Conservation (phyloP, 1,140 invertebrate genomes). For the Drepana arcuata region DNA sequence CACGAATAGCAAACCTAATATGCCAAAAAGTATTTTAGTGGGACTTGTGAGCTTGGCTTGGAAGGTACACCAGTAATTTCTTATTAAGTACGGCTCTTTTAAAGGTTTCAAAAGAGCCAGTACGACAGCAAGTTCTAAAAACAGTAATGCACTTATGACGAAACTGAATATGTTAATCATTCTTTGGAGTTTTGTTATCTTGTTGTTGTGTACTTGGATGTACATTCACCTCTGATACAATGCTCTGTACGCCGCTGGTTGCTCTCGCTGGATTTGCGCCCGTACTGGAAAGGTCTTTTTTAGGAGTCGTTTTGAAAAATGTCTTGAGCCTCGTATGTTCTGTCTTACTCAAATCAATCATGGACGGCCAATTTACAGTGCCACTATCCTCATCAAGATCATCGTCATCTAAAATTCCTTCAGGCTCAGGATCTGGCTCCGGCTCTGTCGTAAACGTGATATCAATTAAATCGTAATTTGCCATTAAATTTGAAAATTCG, state of each 20-base stretch:
- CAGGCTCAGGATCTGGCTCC: conserved; percentile 9
- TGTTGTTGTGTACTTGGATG: too few species aligned
- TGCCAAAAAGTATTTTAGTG: conserved; percentile 13
- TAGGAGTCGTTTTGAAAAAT: conserved; percentile 23
- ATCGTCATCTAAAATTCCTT: conserved; percentile 9
- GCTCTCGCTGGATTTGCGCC: too few species aligned
- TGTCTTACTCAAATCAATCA: conserved; percentile 21
- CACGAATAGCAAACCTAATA: conserved; percentile 15
- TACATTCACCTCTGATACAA: too few species aligned
- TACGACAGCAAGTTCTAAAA: conserved; percentile 25
- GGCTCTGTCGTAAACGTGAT: conserved; percentile 15
- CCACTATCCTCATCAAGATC: conserved; percentile 12
- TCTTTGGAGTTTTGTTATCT: conserved; percentile 4
- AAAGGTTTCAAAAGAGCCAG: conserved; percentile 35
- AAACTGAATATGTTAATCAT: conserved; percentile 39
- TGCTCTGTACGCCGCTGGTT: too few species aligned
- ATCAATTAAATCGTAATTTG: conserved; percentile 35
- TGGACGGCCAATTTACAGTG: conserved; percentile 25
- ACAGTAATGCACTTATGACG: conserved; percentile 17
- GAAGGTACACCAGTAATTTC: conserved; percentile 31
- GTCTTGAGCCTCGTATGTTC: conserved; percentile 21
- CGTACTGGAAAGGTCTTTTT: too few species aligned
- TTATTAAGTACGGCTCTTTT: conserved; percentile 25
- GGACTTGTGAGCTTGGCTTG: conserved; percentile 13
- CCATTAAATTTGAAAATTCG: conserved; percentile 41